Evolutionary conservation across 1,140 invertebrate species (phyloP), one percentile per base, ranked within the genome.

Genomic region (Phenacoccus solenopsis): DNA sequence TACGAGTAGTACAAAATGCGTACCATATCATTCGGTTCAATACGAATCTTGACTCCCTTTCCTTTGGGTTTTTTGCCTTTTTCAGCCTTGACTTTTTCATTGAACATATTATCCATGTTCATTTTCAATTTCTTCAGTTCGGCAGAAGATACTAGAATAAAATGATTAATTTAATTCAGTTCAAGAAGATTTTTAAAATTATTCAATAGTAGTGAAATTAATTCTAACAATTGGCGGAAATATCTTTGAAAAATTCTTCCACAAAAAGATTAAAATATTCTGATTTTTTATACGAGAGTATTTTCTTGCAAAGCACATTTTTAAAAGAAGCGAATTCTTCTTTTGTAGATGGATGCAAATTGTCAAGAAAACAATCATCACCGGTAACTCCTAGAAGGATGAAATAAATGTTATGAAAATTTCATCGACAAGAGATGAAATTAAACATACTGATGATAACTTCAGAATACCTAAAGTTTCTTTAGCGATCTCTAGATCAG

Each of bases 121-220:
- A 85, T 85, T 79, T 91, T 91, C 74, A 93, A 84, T 82, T 90
- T 92, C 75, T 90, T 92, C 73, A 93, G 84, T 75, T 89, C 84
- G 71, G 80, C 78, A 12, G 87, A 85, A 70, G 83, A 78, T 78
- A 94, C 88, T 90, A 82, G 82, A 72, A 75, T 70, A 74, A 73
- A 32, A 73, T 74, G 71, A 21, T 9, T 16, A n/a, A 49, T 49
- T 49, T n/a, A n/a, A n/a, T n/a, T n/a, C n/a, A n/a, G n/a, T n/a
- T n/a, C n/a, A n/a, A n/a, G n/a, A n/a, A n/a, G n/a, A n/a, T n/a
- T n/a, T n/a, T n/a, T n/a, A n/a, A n/a, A n/a, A n/a, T n/a, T n/a
- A n/a, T n/a, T n/a, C n/a, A n/a, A n/a, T n/a, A n/a, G n/a, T n/a
- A n/a, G 59, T 10, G 21, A 64, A n/a, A 64, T 24, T 64, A 10